Evolutionary conservation across 2,797 vertebrate genomes (phyloP), one percentile per base, ranked within the genome.

Genomic region (Catharus ustulatus): DNA sequence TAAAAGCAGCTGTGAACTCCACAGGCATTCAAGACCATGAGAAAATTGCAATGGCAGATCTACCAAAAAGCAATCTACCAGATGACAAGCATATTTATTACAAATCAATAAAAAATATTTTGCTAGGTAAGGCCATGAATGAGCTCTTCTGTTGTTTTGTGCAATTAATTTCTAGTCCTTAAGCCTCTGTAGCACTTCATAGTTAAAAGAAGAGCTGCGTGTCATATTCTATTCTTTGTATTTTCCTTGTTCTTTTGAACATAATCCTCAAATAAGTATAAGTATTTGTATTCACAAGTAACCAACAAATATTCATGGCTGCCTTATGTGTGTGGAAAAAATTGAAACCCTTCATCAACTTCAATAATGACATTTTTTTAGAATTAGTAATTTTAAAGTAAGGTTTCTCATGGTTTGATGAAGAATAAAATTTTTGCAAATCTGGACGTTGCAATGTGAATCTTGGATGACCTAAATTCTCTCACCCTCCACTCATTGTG

Each of bases 321-420:
- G 11, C 5, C 26, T 74, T 68, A 42, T 8, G 7, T 46, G 8
- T 23, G 13, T 3, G 43, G 13, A 34, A 81, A 72, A 88, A 84
- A 10, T 3, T 9, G 8, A 74, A 90, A 43, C 4, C 0, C 2
- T 80, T 69, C 3, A n/a, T 43, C 0, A 0, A 54, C 36, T 62
- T 85, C 26, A 36, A 3, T 10, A 76, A 6, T 8, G 14, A 40
- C 32, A 54, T 5, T 40, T 84, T 87, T 79, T 30, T 58, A 66
- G 42, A 67, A 49, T 27, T 75, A 42, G 21, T 51, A 8, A 38
- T 58, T 54, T 79, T 73, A 49, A 42, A 58, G 6, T 42, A n/a
- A 57, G 19, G 2, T 72, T 84, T 84, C 64, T 13, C 32, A 6
- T 34, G 15, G 19, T 63, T 80, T 3, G 1, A 17, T 29, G 67